Conservation (phyloP, 2,113 vertebrate genomes). For the Neoarius graeffei region DNA sequence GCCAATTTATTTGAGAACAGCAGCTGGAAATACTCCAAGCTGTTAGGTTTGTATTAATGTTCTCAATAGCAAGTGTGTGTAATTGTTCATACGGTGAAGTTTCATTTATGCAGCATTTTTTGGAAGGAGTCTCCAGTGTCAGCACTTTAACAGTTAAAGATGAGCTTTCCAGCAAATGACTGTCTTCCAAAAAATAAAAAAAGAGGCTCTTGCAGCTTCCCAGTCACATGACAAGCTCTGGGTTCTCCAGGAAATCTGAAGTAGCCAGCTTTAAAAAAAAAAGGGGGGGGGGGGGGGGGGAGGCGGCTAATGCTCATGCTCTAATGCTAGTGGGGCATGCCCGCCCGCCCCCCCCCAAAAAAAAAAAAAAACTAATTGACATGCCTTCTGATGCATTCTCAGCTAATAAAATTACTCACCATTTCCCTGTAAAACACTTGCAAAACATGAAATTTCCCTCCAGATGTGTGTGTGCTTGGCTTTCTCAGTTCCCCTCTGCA, state of each 20-base stretch:
- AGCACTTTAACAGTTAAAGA: neutral
- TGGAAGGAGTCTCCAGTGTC: neutral
- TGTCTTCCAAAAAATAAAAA: neutral
- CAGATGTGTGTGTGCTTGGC: too few relatives aligned
- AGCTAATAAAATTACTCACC: too few relatives aligned
- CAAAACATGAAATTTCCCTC: too few relatives aligned
- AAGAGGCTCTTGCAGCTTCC: neutral
- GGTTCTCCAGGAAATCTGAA: too few relatives aligned
- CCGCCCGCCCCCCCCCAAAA: too few relatives aligned
- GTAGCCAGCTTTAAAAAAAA: too few relatives aligned
- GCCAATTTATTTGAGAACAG: neutral
- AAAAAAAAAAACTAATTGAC: too few relatives aligned
- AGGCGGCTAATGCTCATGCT: too few relatives aligned
- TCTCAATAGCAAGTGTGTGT: neutral
- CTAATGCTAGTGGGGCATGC: too few relatives aligned
- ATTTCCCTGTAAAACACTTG: too few relatives aligned
- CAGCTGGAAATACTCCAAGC: neutral
- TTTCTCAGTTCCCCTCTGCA: too few relatives aligned
- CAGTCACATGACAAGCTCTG: neutral
- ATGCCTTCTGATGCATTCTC: too few relatives aligned
- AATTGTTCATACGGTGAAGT: neutral
- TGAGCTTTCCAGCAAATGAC: neutral
- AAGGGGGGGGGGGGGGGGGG: fast-evolving
- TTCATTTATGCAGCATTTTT: neutral
- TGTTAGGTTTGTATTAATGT: neutral